phyloP scores from a whole-genome alignment of 35 echinoderm and acorn worm genomes.

The Apostichopus japonicus region DNA sequence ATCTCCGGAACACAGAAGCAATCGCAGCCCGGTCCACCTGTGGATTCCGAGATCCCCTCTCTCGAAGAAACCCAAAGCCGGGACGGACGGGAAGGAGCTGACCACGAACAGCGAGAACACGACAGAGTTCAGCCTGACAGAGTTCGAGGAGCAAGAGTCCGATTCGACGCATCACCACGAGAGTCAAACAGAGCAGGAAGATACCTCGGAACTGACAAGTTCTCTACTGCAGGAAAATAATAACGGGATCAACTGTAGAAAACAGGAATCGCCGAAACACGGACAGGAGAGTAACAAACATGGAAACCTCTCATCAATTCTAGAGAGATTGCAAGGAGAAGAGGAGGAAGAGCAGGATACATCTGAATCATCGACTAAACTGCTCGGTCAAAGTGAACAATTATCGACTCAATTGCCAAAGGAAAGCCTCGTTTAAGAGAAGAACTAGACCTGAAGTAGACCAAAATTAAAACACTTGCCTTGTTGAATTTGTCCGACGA shows the following conservation, averaged over 20 bases:
- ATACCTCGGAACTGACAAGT: constrained; percentile 7
- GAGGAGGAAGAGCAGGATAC: not conserved
- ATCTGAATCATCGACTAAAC: constrained; percentile 46
- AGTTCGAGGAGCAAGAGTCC: constrained; percentile 10
- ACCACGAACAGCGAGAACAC: constrained; percentile 54
- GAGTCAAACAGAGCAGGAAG: not conserved
- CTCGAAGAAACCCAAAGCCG: constrained; percentile 52
- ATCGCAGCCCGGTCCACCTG: constrained; percentile 54
- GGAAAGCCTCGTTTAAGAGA: constrained; percentile 29
- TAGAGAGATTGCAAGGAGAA: constrained; percentile 8
- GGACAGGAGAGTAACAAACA: not conserved
- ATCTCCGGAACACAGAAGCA: constrained; percentile 33
- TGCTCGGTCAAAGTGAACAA: not conserved
- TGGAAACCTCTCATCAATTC: not conserved
- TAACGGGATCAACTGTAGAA: not conserved
- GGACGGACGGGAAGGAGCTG: not conserved
- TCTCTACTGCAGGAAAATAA: constrained; percentile 39
- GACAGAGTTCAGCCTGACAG: constrained; percentile 59
- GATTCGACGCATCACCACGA: not conserved
- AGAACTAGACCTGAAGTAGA: no score
- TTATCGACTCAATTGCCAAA: not conserved
- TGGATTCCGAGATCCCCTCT: constrained; percentile 49
- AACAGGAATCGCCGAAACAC: not conserved
- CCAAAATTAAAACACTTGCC: no score
- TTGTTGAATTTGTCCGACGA: no score